Percentiles rank a stretch among this genome's conserved stretches.
Conservation (phyloP, 2,888 invertebrate genomes). For the Charanyca ferruginea region DNA sequence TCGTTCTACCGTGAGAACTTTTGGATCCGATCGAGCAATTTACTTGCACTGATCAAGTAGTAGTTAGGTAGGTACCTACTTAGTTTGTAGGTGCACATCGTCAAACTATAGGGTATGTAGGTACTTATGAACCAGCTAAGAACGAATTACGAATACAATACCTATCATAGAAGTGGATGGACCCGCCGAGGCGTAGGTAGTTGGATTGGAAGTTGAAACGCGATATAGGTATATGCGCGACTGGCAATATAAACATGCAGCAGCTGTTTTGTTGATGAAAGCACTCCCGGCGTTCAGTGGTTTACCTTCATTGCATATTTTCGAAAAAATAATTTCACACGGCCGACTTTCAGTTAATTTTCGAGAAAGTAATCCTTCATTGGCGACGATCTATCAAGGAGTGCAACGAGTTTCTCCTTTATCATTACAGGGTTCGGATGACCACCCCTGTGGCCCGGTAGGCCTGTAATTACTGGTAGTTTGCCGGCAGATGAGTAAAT, state of each 20-base stretch:
- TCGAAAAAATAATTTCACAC: constrained; percentile 82
- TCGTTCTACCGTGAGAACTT: constrained; percentile 40
- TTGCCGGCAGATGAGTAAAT: constrained; percentile 89
- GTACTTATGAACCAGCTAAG: too few species aligned
- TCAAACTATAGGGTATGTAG: too few species aligned
- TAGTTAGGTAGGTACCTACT: too few species aligned
- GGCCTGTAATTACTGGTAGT: constrained; percentile 84
- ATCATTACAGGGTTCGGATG: constrained; percentile 76
- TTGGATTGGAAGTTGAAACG: constrained; percentile 66
- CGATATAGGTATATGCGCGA: constrained; percentile 72
- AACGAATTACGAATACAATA: too few species aligned
- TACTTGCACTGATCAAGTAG: constrained; percentile 44
- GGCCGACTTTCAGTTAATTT: constrained; percentile 88
- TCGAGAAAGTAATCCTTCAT: constrained; percentile 89
- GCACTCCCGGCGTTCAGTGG: constrained; percentile 72
- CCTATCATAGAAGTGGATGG: constrained; percentile 73
- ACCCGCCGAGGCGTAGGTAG: constrained; percentile 69
- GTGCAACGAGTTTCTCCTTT: constrained; percentile 82
- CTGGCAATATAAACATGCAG: constrained; percentile 78
- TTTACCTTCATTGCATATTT: constrained; percentile 82
- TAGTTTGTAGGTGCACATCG: too few species aligned
- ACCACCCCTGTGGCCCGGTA: constrained; percentile 79
- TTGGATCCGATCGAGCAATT: constrained; percentile 31
- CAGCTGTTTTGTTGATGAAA: constrained; percentile 79
- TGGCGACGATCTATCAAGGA: constrained; percentile 86